These are phyloP conservation scores for Papilio protenor DNA, from an alignment of 2,888 invertebrate genomes.

Conservation along the genomic window DNA sequence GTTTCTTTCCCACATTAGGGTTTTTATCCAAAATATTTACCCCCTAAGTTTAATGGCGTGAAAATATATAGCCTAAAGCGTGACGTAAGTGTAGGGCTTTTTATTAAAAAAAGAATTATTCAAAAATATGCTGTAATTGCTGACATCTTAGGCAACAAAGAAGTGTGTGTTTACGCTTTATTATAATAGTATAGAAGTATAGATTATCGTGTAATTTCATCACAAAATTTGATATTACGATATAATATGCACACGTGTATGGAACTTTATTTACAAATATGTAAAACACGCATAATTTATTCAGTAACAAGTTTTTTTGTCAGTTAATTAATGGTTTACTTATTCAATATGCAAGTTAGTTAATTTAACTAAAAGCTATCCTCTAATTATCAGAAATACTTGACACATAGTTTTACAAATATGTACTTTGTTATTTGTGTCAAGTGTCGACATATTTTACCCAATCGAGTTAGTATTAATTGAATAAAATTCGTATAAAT, in stretches of 20 bases:
- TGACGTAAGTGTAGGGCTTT: too few relatives aligned
- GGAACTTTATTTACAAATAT: background rate
- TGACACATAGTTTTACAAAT: constrained; percentile 16
- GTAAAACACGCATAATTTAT: background rate
- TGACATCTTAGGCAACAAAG: too few relatives aligned
- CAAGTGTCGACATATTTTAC: constrained; percentile 28
- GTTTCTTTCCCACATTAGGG: too few relatives aligned
- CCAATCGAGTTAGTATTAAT: constrained; percentile 26
- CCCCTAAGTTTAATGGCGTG: too few relatives aligned
- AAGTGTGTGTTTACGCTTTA: too few relatives aligned
- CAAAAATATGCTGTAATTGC: too few relatives aligned
- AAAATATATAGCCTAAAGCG: too few relatives aligned
- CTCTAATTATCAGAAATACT: constrained; percentile 36
- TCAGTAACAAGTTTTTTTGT: background rate
- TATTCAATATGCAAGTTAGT: constrained; percentile 8
- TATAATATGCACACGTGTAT: background rate
- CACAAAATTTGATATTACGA: background rate
- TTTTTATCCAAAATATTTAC: too few relatives aligned
- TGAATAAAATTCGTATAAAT: constrained; percentile 21
- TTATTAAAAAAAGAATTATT: too few relatives aligned
- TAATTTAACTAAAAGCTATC: constrained; percentile 35
- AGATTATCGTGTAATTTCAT: background rate
- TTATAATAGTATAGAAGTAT: too few relatives aligned
- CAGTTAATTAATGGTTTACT: constrained; percentile 26
- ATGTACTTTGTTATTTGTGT: constrained; percentile 37